Base-by-base conservation (phyloP, 1,140 invertebrate genomes). In the Diploscapter pachys region DNA sequence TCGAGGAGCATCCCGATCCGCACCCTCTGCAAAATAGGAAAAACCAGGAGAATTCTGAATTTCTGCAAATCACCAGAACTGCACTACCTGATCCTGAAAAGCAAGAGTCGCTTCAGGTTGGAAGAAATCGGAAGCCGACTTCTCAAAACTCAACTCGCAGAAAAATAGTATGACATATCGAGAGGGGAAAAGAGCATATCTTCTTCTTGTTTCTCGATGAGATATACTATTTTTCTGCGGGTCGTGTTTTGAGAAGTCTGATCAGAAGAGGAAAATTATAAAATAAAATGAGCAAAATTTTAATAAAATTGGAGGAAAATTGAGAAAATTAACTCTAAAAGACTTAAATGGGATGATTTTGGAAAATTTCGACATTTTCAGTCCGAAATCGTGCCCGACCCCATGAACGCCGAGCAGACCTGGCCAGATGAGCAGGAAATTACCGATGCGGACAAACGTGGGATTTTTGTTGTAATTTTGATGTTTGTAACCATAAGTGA, bases 371-470 rank as follows among this genome's bases (percentile, higher is more conserved):
- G 31, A 31, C 31, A 1, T 31, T 31, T 31, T 31, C 31, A 68
- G 66, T 68, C 73, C 5, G 73, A 74, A 49, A 74, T 93, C 87
- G 88, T 91, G 71, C 91, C 91, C 48, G 93, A 96, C 88, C 90
- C 91, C 52, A 93, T 97, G 93, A 92, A 96, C 86, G 92, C 91
- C 11, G 95, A 98, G 87, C 95, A 97, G 88, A 96, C 75, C 3
- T 76, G 75, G 75, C 75, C 75, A 6, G 70, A 76, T 52, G 50
- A 72, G 56, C 62, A 76, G 6, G 75, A 95, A 85, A 93, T 96
- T 88, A 88, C 96, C 67, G 89, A 89, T 80, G 88, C 91, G 79
- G 91, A 92, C 3, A 81, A 86, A 70, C 89, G 90, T 84, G 13
- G 3, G 66, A 68, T 68, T 68, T 53, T 6, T n/a, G n/a, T n/a